phyloP scores from a whole-genome alignment of 2,797 vertebrate genomes.

The Sternotherus odoratus region DNA sequence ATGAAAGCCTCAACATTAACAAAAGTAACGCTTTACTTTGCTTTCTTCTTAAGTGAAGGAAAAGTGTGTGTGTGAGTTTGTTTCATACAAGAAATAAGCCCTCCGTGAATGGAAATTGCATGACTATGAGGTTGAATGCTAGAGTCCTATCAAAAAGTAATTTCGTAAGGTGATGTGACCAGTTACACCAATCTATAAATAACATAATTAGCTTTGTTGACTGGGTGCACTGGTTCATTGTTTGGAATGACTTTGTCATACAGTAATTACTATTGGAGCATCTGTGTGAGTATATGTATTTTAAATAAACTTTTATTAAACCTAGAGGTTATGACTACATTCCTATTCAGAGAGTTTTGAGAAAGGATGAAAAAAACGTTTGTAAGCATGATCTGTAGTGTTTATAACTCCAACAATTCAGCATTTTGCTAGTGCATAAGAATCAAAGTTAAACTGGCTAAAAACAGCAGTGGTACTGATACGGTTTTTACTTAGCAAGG shows the following conservation, averaged over 20 bases:
- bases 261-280: neutral
- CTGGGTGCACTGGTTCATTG: slow-evolving; percentile 28
- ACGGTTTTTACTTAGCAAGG: neutral
- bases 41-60: neutral
- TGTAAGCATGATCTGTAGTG: neutral
- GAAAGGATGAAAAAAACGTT: neutral
- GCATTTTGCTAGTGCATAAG: neutral
- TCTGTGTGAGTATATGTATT: neutral
- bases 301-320: neutral
- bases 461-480: neutral
- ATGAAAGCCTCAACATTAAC: neutral
- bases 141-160: neutral
- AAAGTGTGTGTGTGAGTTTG: slow-evolving; percentile 16
- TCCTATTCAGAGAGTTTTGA: neutral
- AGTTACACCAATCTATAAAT: neutral
- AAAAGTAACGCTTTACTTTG: neutral
- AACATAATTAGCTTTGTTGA: neutral
- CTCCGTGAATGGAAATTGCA: neutral
- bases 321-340: neutral
- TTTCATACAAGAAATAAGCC: slow-evolving; percentile 10
- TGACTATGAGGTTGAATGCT: neutral
- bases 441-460: neutral
- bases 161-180: slow-evolving; percentile 28
- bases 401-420: neutral
- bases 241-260: slow-evolving; percentile 9